Percentiles rank a stretch among this genome's conserved stretches.
These are phyloP conservation scores for Adelosebastes latens DNA, from an alignment of 2,797 vertebrate genomes.

Conservation along the genomic window DNA sequence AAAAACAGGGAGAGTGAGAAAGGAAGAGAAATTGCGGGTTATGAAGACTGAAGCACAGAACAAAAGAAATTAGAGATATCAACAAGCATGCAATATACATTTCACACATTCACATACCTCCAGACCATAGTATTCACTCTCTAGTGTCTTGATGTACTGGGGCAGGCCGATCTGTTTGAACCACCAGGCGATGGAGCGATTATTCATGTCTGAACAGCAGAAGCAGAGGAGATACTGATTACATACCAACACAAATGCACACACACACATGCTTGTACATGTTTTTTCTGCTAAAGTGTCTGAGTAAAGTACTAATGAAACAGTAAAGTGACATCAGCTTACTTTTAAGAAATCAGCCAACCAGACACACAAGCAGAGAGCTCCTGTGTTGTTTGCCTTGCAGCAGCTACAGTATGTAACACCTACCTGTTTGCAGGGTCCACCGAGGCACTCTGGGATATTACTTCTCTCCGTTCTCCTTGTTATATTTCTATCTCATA, in stretches of 20 bases:
- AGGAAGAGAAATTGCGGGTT: background rate
- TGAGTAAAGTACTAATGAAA: constrained; percentile 32
- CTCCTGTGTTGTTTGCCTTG: constrained; percentile 39
- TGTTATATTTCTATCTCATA: constrained; percentile 27
- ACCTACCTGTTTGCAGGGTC: constrained; percentile 66
- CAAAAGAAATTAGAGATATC: background rate
- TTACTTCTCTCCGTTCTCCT: constrained; percentile 6
- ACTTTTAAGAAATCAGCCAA: constrained; percentile 19
- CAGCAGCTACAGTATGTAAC: constrained; percentile 51
- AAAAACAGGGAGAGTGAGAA: background rate
- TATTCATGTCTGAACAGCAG: constrained; percentile 80
- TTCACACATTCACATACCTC: constrained; percentile 71
- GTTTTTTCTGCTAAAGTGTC: constrained; percentile 21
- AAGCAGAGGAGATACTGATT: constrained; percentile 28
- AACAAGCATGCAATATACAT: constrained; percentile 7
- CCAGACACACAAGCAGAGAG: background rate
- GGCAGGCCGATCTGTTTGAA: constrained; percentile 79
- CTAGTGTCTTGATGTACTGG: constrained; percentile 81
- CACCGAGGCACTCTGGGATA: constrained; percentile 5
- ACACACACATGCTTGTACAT: constrained; percentile 34
- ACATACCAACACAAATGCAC: constrained; percentile 44
- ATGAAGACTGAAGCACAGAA: background rate
- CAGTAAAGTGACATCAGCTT: background rate
- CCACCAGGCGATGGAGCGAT: constrained; percentile 85
- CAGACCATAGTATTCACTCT: constrained; percentile 82